A percentile compares a stretch with the other conserved stretches of the same genome.
These are phyloP conservation scores for Drosophila neonasuta DNA, from an alignment of 2,888 invertebrate genomes.

Conservation along the genomic window DNA sequence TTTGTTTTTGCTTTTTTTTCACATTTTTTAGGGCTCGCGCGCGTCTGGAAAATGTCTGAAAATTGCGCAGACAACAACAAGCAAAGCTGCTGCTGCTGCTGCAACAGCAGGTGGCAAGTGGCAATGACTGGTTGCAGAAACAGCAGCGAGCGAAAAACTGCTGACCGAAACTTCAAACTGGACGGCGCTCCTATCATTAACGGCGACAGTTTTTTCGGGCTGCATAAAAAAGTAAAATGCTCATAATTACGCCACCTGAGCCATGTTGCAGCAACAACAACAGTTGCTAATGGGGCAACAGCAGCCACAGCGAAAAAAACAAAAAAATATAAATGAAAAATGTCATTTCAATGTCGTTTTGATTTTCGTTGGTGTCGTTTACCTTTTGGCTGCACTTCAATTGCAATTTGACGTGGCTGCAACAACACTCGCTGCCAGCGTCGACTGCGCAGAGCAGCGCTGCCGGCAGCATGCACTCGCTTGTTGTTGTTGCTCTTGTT, in stretches of 20 bases:
- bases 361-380: constrained; percentile 75
- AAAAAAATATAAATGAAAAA: constrained; percentile 68
- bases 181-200: constrained; percentile 37
- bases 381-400: constrained; percentile 78
- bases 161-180: constrained; percentile 57
- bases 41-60: constrained; percentile 78
- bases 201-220: constrained; percentile 47
- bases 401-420: constrained; percentile 69
- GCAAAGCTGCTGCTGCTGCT: constrained; percentile 27
- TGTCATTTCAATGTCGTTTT: constrained; percentile 79
- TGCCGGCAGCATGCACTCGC: constrained; percentile 14
- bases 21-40: constrained; percentile 65
- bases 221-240: constrained; percentile 30
- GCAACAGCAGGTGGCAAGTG: constrained; percentile 65
- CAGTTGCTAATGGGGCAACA: not conserved
- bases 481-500: constrained; percentile 54
- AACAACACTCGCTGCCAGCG: constrained; percentile 47
- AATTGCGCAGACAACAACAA: constrained; percentile 64
- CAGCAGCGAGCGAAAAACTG: constrained; percentile 9
- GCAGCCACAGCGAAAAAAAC: not conserved
- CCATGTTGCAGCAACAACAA: not conserved
- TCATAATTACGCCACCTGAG: constrained; percentile 52
- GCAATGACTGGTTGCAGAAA: constrained; percentile 32
- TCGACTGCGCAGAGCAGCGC: constrained; percentile 22
- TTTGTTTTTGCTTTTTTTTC: constrained; percentile 35